Percentiles rank a stretch among this genome's conserved stretches.
phyloP scores from a whole-genome alignment of 2,797 vertebrate species.

The Ceryle rudis region DNA sequence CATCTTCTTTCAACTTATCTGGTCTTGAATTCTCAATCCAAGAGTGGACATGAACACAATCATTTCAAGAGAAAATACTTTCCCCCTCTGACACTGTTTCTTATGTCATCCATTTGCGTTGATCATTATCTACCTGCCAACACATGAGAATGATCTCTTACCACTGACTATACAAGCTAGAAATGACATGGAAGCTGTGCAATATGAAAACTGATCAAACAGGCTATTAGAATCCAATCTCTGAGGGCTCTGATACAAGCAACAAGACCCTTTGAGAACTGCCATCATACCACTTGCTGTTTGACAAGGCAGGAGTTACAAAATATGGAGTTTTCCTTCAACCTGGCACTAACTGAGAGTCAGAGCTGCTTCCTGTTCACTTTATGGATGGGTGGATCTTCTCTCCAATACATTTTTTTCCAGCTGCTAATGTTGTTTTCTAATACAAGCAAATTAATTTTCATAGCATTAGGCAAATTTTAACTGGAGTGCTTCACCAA shows the following conservation, averaged over 20 bases:
- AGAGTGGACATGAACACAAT: neutral
- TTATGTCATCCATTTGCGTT: neutral
- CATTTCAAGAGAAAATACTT: neutral
- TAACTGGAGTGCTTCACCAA: conserved; percentile 30
- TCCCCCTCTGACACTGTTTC: neutral
- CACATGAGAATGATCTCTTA: neutral
- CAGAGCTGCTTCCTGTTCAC: conserved; percentile 2
- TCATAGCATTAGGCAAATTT: conserved; percentile 29
- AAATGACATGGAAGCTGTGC: neutral
- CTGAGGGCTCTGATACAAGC: neutral
- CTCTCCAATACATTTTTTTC: conserved; percentile 9
- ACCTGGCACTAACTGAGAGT: neutral
- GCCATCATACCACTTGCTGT: neutral
- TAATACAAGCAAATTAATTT: conserved; percentile 44
- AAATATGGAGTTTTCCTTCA: conserved; percentile 9
- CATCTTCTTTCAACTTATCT: neutral
- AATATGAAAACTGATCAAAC: neutral
- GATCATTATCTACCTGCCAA: neutral
- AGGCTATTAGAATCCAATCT: neutral
- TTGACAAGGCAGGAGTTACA: neutral
- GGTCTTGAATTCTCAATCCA: neutral
- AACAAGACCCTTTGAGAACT: neutral
- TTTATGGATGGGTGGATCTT: conserved; percentile 13
- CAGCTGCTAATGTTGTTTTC: conserved; percentile 43
- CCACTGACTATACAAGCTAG: neutral